phyloP scores from a whole-genome alignment of 2,888 invertebrate genomes.

The Philereme transversata region DNA sequence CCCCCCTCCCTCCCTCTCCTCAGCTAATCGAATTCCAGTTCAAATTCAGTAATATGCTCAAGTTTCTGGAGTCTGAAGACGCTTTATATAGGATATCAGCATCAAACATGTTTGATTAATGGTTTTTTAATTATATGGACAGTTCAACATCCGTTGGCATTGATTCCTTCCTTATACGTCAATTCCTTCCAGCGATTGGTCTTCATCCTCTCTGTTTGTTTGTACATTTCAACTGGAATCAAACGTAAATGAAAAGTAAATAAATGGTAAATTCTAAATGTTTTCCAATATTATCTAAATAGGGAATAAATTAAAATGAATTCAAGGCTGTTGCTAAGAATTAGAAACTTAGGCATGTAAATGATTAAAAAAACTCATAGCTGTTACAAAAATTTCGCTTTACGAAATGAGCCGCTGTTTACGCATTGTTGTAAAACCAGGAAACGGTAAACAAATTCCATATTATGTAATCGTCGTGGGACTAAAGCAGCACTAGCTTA shows the following conservation, averaged over 20 bases:
- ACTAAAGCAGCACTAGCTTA: background rate
- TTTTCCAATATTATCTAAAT: no score
- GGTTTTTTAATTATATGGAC: constrained; percentile 1
- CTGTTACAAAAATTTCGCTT: constrained; percentile 23
- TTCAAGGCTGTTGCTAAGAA: no score
- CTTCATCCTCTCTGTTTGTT: constrained; percentile 7
- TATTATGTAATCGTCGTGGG: constrained; percentile 21
- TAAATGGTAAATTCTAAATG: no score
- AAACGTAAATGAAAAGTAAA: background rate
- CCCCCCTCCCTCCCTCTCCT: no score
- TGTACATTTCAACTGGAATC: background rate
- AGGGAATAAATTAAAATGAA: no score
- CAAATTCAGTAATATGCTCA: no score
- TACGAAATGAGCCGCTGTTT: constrained; percentile 24
- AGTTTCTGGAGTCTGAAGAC: no score
- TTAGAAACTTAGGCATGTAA: no score
- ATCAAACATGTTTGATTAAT: background rate
- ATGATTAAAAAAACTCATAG: constrained; percentile 15
- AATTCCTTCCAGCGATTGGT: background rate
- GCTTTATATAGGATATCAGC: background rate
- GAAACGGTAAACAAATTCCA: constrained; percentile 33
- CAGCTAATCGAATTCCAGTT: no score
- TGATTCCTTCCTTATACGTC: constrained; percentile 1
- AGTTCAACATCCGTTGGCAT: constrained; percentile 8
- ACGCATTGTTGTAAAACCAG: constrained; percentile 27